Percentiles rank a stretch among this genome's conserved stretches.
These are phyloP conservation scores for Pseudachorutes palmiensis DNA, from an alignment of 1,140 invertebrate species.

Conservation along the genomic window DNA sequence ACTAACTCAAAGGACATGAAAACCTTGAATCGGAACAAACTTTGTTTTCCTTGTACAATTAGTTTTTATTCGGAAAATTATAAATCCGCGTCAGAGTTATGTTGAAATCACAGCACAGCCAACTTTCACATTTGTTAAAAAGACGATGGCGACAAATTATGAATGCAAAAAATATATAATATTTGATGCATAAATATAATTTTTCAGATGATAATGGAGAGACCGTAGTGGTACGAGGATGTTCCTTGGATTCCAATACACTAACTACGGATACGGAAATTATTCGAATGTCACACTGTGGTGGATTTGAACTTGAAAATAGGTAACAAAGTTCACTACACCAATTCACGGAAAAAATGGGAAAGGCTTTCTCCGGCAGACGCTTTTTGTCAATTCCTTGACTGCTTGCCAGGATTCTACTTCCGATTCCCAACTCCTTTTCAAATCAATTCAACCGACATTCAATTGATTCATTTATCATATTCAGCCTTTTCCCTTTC, in stretches of 20 bases:
- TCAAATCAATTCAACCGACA: too few relatives aligned
- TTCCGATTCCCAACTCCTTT: too few relatives aligned
- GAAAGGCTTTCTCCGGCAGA: not conserved
- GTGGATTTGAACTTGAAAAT: slow-evolving; percentile 76
- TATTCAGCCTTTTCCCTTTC: not conserved
- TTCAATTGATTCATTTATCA: not conserved
- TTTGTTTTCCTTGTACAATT: too few relatives aligned
- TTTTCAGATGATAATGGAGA: slow-evolving; percentile 48
- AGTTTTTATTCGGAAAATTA: too few relatives aligned
- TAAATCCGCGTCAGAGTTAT: too few relatives aligned
- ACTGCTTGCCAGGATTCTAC: not conserved
- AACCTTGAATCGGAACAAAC: too few relatives aligned
- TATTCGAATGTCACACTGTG: slow-evolving; percentile 86
- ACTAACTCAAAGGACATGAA: too few relatives aligned
- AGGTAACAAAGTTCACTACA: slow-evolving; percentile 50
- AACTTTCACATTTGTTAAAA: too few relatives aligned
- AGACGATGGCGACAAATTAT: too few relatives aligned
- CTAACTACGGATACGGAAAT: slow-evolving; percentile 87
- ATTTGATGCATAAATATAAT: not conserved
- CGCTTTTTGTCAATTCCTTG: not conserved
- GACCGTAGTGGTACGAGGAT: slow-evolving; percentile 70
- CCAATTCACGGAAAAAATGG: not conserved
- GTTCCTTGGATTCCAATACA: slow-evolving; percentile 84
- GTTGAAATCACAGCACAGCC: too few relatives aligned
- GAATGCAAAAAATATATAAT: too few relatives aligned